These are phyloP conservation scores for Phenganax subtilis DNA, from an alignment of 92 coral and sea anemone genomes.

Conservation along the genomic window DNA sequence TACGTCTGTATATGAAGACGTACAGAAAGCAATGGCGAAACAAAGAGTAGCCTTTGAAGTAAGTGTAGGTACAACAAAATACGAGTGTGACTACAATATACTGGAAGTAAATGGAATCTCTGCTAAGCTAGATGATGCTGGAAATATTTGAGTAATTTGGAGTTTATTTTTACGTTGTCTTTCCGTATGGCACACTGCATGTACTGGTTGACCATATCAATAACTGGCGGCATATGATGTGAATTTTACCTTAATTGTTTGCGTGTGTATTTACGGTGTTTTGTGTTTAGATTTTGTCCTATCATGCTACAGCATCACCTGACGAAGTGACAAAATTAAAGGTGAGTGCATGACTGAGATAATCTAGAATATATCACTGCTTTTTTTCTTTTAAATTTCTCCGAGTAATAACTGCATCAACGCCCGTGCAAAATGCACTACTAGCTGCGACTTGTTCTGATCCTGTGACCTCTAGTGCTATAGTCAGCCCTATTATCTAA, in stretches of 20 bases:
- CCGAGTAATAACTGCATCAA: no score
- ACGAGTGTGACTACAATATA: no score
- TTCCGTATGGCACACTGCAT: not conserved
- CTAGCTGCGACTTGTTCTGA: no score
- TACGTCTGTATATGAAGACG: constrained; percentile 93
- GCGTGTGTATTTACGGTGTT: not conserved
- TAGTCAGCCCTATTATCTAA: no score
- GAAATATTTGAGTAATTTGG: no score
- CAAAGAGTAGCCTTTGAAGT: constrained; percentile 96
- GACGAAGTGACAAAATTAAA: constrained; percentile 71
- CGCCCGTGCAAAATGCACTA: not conserved
- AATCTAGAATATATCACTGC: no score
- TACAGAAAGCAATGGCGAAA: constrained; percentile 97
- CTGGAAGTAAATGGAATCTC: no score
- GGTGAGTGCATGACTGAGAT: constrained; percentile 38
- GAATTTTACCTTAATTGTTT: not conserved
- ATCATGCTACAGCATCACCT: constrained; percentile 85
- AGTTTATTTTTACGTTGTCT: not conserved
- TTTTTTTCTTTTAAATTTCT: no score
- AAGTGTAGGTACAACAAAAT: constrained; percentile 1
- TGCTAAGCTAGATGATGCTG: no score
- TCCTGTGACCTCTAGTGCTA: no score
- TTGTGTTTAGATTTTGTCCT: constrained; percentile 69
- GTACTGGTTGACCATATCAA: not conserved
- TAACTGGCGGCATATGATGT: not conserved